phyloP scores from a whole-genome alignment of 2,888 invertebrate species.

The Linnaemya tessellans region DNA sequence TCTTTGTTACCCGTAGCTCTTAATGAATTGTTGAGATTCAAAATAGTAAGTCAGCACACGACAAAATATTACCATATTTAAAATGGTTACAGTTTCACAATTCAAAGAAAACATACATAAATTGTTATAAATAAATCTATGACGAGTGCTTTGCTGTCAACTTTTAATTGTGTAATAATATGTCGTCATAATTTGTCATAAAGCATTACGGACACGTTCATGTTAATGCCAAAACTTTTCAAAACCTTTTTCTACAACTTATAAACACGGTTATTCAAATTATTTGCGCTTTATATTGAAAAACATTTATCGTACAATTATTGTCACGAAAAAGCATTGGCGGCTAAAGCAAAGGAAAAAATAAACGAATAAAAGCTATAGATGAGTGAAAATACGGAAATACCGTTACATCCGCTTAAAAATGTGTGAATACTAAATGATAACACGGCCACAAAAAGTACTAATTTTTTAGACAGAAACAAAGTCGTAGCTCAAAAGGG shows the following conservation, averaged over 20 bases:
- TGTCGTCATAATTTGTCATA: conserved; percentile 22
- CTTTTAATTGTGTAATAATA: conserved; percentile 16
- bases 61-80: too few species aligned
- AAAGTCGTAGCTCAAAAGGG: too few species aligned
- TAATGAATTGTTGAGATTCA: too few species aligned
- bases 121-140: background rate
- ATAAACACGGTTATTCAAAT: background rate
- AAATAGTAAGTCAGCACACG: too few species aligned
- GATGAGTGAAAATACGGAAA: background rate
- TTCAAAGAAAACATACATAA: background rate
- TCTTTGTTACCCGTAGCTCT: too few species aligned
- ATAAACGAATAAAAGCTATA: background rate
- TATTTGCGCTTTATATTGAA: background rate
- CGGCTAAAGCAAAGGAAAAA: background rate
- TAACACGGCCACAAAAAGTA: background rate
- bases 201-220: conserved; percentile 49
- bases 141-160: conserved; percentile 9
- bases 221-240: background rate
- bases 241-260: background rate
- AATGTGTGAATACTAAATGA: background rate
- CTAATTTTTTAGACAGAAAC: too few species aligned
- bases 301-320: background rate
- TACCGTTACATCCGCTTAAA: background rate
- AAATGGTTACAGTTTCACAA: background rate
- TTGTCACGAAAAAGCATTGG: conserved; percentile 16